phyloP scores from a whole-genome alignment of 1,140 invertebrate genomes.

The Tenebrio molitor region DNA sequence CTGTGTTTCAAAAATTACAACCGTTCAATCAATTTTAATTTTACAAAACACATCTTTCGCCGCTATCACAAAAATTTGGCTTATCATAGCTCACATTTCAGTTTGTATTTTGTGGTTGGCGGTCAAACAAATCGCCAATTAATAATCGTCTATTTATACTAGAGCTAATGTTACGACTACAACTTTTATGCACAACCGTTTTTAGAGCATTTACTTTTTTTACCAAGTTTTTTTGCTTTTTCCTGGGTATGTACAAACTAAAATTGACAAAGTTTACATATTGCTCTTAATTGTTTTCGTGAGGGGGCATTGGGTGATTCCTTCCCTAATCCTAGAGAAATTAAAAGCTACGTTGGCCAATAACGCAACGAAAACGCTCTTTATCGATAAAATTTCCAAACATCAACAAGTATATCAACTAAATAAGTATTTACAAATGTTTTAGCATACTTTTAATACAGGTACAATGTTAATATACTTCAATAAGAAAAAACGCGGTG shows the following conservation, averaged over 20 bases:
- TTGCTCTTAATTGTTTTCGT: constrained; percentile 51
- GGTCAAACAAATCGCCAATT: constrained; percentile 1
- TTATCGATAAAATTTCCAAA: constrained; percentile 45
- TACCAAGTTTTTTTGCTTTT: constrained; percentile 52
- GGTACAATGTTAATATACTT: constrained; percentile 43
- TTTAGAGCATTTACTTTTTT: constrained; percentile 60
- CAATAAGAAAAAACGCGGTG: constrained; percentile 26
- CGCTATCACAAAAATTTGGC: constrained; percentile 54
- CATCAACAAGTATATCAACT: constrained; percentile 49
- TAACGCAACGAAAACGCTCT: constrained; percentile 35
- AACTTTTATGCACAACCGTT: constrained; percentile 62
- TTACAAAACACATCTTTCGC: constrained; percentile 45
- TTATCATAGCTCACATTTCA: constrained; percentile 46
- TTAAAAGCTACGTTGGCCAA: constrained; percentile 38
- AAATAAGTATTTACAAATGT: constrained; percentile 44
- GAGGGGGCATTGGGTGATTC: constrained; percentile 48
- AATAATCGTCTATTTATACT: constrained; percentile 40
- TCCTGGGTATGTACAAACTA: constrained; percentile 51
- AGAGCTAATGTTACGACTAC: constrained; percentile 46
- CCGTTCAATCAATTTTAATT: constrained; percentile 22
- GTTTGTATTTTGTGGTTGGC: constrained; percentile 39
- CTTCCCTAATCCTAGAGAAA: constrained; percentile 36
- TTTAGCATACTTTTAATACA: constrained; percentile 23
- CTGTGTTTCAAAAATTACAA: constrained; percentile 33
- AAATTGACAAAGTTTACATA: constrained; percentile 57